Evolutionary conservation across 2,888 invertebrate species (phyloP).

Genomic region (Synergus japonicus): DNA sequence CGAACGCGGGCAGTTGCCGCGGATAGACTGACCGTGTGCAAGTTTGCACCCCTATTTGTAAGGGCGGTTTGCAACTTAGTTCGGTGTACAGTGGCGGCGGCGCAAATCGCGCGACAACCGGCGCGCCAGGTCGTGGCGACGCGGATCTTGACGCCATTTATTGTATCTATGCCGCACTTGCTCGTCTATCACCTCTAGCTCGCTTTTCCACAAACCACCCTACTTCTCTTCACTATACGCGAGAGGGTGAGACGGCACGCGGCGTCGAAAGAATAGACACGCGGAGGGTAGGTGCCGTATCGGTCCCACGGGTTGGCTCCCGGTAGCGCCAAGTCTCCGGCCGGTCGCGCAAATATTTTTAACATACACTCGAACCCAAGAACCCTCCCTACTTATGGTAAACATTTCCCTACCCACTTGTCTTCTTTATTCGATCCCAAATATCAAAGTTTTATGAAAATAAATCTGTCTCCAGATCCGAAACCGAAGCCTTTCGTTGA

Average conservation of each 20-base stretch:
- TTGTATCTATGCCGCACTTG: constrained; percentile 54
- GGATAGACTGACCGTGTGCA: constrained; percentile 42
- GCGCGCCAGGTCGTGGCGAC: constrained; percentile 69
- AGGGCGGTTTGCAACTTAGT: constrained; percentile 54
- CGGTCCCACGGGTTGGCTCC: neutral
- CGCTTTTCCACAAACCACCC: constrained; percentile 27
- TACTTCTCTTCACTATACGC: constrained; percentile 11
- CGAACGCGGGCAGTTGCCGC: constrained; percentile 39
- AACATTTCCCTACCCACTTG: neutral
- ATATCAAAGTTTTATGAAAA: neutral
- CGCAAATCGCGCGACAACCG: constrained; percentile 67
- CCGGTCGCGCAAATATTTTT: constrained; percentile 4
- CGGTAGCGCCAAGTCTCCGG: constrained; percentile 2
- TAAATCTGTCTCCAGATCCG: no score
- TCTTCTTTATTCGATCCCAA: neutral
- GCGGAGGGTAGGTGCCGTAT: neutral
- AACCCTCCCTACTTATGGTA: neutral
- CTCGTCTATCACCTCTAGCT: constrained; percentile 20
- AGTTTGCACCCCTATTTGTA: constrained; percentile 63
- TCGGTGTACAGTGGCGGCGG: constrained; percentile 50
- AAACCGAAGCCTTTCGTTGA: no score
- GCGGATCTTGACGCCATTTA: constrained; percentile 72
- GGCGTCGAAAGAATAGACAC: constrained; percentile 20
- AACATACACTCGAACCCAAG: neutral
- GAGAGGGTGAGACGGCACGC: constrained; percentile 44